Evolutionary conservation across 2,888 invertebrate genomes (phyloP), one percentile per base, ranked within the genome.

Genomic region (Oeneis ivallda): DNA sequence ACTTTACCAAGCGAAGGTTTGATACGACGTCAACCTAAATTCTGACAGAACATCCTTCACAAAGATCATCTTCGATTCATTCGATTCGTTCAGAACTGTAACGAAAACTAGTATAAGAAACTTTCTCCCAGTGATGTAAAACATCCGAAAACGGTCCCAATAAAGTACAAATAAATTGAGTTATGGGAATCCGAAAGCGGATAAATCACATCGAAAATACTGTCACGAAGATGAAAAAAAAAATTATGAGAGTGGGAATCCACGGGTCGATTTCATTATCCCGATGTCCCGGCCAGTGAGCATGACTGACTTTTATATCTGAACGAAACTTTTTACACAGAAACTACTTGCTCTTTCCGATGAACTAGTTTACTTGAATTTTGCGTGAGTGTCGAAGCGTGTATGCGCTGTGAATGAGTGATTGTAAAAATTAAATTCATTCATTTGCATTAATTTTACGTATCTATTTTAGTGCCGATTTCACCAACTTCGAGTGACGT

Each of bases 161-260:
- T 80, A 79, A 78, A 81, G 72, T 79, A 79, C 83, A 41, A 83
- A 80, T 82, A 85, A 86, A 86, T 83, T 84, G 79, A 81, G 85
- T 85, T 88, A 88, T 91, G 90, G 87, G 91, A 90, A 90, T 81
- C 84, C 77, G 78, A 82, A 76, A 76, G 76, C 75, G 78, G 84
- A 83, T 87, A 86, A 89, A 87, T 89, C 89, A 89, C 88, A 85
- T 81, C 82, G 83, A 83, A 88, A 89, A 85, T 85, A 83, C 83
- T 85, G 86, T 92, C 91, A 89, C 91, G 91, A 88, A 74, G 73
- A 74, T 71, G 79, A 86, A 87, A 89, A 37, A 37, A 86, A 85
- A 81, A 74, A 75, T 75, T 75, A 76, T 77, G 70, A 69, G 71
- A 84, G 80, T 83, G 82, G 81, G 84, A 86, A 84, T 80, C 79